phyloP scores from a whole-genome alignment of 2,113 vertebrate species.

The Alethe castanea region DNA sequence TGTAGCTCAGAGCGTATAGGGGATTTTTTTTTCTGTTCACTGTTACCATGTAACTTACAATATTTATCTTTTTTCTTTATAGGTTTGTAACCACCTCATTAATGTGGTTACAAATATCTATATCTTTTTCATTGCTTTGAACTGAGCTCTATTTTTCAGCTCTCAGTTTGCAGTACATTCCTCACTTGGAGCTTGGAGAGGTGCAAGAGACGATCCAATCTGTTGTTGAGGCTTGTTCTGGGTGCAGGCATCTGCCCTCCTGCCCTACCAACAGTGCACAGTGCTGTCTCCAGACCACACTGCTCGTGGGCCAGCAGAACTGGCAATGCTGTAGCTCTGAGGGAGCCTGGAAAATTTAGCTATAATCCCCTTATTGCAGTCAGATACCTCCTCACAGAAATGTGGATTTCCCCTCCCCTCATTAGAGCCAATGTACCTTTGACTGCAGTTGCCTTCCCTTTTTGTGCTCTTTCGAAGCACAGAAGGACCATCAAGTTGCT shows the following conservation, averaged over 20 bases:
- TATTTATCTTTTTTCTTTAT: background rate
- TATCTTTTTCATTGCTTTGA: background rate
- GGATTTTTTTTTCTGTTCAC: background rate
- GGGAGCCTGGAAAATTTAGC: background rate
- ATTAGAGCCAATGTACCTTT: background rate
- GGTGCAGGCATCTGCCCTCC: background rate
- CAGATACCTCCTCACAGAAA: background rate
- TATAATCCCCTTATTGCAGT: background rate
- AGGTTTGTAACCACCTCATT: background rate
- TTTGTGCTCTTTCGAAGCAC: background rate
- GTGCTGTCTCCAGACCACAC: rapidly evolving
- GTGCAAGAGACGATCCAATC: background rate
- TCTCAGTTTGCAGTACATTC: background rate
- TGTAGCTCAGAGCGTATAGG: background rate
- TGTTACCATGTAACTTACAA: background rate
- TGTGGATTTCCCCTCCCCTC: background rate
- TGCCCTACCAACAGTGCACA: background rate
- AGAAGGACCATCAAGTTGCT: background rate
- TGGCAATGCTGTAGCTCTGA: background rate
- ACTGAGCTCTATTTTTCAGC: background rate
- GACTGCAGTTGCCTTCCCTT: background rate
- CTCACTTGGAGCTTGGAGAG: background rate
- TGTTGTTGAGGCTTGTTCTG: background rate
- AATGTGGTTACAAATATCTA: background rate
- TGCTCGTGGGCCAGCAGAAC: background rate